phyloP scores from a whole-genome alignment of 1,140 invertebrate species.

The Apis cerana region DNA sequence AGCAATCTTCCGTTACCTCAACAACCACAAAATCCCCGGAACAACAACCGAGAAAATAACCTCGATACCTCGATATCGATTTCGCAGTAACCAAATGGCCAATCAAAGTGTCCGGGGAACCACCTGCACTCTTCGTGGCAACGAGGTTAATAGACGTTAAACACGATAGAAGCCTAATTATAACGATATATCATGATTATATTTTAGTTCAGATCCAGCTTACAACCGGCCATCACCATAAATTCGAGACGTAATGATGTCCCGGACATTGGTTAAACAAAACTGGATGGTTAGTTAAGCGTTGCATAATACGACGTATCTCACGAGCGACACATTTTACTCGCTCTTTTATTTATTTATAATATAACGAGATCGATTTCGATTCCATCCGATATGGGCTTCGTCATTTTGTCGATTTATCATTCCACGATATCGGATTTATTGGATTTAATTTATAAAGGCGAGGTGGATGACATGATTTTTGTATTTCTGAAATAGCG shows the following conservation, averaged over 20 bases:
- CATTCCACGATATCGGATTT: slow-evolving; percentile 1
- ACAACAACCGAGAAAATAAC: too few species aligned
- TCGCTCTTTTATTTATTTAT: slow-evolving; percentile 43
- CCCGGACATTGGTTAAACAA: slow-evolving; percentile 27
- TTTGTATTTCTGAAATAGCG: background rate
- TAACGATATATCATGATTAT: slow-evolving; percentile 6
- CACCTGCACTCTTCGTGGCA: background rate
- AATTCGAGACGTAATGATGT: slow-evolving; percentile 34
- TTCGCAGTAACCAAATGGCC: background rate
- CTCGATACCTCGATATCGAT: background rate
- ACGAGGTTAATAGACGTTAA: slow-evolving; percentile 13
- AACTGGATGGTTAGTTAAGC: slow-evolving; percentile 9
- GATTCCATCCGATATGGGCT: slow-evolving; percentile 31
- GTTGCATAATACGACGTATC: slow-evolving; percentile 18
- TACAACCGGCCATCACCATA: slow-evolving; percentile 5
- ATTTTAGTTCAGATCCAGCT: slow-evolving; percentile 22
- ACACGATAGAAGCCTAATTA: slow-evolving; percentile 25
- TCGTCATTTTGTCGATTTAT: background rate
- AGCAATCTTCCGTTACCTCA: background rate
- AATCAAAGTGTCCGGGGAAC: background rate
- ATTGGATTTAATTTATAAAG: background rate
- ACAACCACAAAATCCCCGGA: background rate
- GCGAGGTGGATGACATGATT: background rate
- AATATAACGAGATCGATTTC: slow-evolving; percentile 37
- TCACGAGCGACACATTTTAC: slow-evolving; percentile 4